Percentiles rank a stretch among this genome's conserved stretches.
Evolutionary conservation across 2,113 vertebrate species (phyloP).

Genomic region (Coryphaenoides rupestris): DNA sequence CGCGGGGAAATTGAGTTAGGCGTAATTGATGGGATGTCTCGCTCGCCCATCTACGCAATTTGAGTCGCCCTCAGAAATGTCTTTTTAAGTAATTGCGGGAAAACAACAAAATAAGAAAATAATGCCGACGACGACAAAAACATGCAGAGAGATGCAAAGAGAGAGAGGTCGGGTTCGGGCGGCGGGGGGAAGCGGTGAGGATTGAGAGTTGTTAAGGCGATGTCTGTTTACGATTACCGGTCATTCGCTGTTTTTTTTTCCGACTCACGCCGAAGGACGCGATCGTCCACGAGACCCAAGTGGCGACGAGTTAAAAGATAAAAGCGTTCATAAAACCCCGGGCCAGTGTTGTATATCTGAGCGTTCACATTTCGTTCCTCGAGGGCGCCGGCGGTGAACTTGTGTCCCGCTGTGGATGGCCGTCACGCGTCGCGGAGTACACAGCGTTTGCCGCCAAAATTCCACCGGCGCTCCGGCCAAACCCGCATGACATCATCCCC

Average conservation of each 20-base stretch:
- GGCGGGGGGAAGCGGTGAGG: background rate
- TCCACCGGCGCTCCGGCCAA: constrained; percentile 12
- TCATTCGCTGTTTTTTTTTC: constrained; percentile 31
- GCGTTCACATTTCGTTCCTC: constrained; percentile 16
- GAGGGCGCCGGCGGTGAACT: constrained; percentile 31
- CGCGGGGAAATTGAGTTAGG: constrained; percentile 26
- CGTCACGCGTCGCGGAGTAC: constrained; percentile 39
- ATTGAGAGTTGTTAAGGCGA: background rate
- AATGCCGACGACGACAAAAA: background rate
- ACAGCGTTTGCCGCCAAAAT: constrained; percentile 22
- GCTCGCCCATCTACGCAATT: constrained; percentile 49
- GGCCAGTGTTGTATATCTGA: background rate
- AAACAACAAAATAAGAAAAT: constrained; percentile 5
- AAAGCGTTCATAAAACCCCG: background rate
- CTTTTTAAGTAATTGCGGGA: constrained; percentile 20
- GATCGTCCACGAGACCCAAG: no score
- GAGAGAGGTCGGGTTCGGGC: no score
- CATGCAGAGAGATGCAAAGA: no score
- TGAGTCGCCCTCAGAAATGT: constrained; percentile 34
- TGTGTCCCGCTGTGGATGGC: constrained; percentile 32
- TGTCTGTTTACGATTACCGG: no score
- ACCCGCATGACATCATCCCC: constrained; percentile 9
- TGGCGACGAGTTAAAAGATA: no score
- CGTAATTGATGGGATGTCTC: constrained; percentile 50
- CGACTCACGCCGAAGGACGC: no score